phyloP scores from a whole-genome alignment of 2,113 vertebrate species.

The Gyps fulvus region DNA sequence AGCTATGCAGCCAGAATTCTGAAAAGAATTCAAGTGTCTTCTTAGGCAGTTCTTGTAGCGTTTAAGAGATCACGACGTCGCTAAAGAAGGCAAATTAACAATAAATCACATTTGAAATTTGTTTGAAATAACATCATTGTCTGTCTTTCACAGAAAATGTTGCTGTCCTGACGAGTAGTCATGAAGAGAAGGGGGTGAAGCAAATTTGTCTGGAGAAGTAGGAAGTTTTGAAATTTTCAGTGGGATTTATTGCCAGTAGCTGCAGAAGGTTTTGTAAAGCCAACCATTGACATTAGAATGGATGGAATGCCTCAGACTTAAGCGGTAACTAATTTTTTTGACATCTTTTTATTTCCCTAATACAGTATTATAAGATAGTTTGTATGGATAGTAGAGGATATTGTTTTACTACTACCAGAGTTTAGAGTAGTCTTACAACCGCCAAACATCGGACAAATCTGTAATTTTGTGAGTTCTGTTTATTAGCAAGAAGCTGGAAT shows the following conservation, averaged over 20 bases:
- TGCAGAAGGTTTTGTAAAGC: neutral
- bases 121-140: neutral
- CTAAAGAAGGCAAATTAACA: neutral
- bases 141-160: constrained; percentile 57
- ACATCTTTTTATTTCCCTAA: neutral
- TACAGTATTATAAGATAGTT: neutral
- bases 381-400: neutral
- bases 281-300: neutral
- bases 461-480: neutral
- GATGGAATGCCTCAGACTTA: constrained; percentile 31
- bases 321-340: constrained; percentile 35
- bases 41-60: neutral
- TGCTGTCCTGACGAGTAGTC: constrained; percentile 14
- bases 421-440: neutral
- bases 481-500: neutral
- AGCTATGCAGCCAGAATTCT: neutral
- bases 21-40: neutral
- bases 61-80: neutral
- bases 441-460: neutral
- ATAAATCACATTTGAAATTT: neutral
- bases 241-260: neutral
- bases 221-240: neutral
- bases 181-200: constrained; percentile 36
- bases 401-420: neutral
- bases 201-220: neutral